These are phyloP conservation scores for Penaeus vannamei DNA, from an alignment of 1,140 invertebrate genomes.

Conservation along the genomic window DNA sequence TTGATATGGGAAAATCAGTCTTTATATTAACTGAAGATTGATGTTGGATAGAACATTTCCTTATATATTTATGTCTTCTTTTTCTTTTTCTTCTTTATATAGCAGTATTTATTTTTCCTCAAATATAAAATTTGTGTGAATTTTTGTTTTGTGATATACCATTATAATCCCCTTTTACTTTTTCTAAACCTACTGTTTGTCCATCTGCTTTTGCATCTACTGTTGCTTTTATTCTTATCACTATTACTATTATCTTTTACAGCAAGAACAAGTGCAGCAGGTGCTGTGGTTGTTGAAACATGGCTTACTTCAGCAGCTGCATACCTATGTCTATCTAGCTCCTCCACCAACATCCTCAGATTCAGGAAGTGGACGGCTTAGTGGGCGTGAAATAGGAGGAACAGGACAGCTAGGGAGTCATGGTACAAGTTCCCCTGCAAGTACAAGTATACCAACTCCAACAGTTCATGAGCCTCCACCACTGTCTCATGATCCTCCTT, in stretches of 20 bases:
- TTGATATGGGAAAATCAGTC: too few relatives aligned
- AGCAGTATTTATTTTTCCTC: too few relatives aligned
- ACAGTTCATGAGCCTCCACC: slow-evolving; percentile 57
- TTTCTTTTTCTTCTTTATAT: too few relatives aligned
- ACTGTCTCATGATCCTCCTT: slow-evolving; percentile 32
- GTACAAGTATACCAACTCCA: slow-evolving; percentile 59
- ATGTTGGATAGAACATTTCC: too few relatives aligned
- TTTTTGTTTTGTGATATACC: too few relatives aligned
- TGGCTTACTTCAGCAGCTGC: slow-evolving; percentile 89
- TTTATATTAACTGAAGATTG: too few relatives aligned
- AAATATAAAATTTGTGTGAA: too few relatives aligned
- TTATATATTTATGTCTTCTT: too few relatives aligned
- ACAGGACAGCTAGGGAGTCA: slow-evolving; percentile 44
- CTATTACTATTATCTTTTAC: slow-evolving; percentile 68
- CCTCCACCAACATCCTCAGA: slow-evolving; percentile 71
- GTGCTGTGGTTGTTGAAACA: slow-evolving; percentile 93
- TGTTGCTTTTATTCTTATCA: background rate
- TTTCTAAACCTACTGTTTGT: background rate
- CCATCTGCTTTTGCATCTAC: background rate
- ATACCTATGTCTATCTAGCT: slow-evolving; percentile 94
- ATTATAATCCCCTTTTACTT: too few relatives aligned
- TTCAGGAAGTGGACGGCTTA: background rate
- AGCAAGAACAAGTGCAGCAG: slow-evolving; percentile 73
- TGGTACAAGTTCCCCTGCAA: slow-evolving; percentile 61
- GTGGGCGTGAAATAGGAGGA: slow-evolving; percentile 49